A percentile compares a stretch with the other conserved stretches of the same genome.
These are phyloP conservation scores for Drosophila maculinotata DNA, from an alignment of 2,888 invertebrate genomes.

Conservation along the genomic window DNA sequence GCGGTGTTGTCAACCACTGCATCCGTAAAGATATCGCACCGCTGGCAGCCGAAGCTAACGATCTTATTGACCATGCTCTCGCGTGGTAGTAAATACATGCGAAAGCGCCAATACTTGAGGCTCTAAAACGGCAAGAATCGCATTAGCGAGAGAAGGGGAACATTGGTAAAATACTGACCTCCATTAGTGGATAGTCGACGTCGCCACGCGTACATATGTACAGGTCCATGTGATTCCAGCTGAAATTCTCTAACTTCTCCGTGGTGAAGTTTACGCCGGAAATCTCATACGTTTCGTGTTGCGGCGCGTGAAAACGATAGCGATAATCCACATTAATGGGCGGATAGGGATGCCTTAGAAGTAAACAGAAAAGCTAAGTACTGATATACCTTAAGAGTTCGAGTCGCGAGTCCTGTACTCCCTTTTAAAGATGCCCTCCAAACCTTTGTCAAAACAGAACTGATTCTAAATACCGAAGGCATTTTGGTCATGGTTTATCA, in stretches of 20 bases:
- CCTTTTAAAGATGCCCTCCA: too few relatives aligned
- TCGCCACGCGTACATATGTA: conserved; percentile 98
- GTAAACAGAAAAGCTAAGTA: neutral
- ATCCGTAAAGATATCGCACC: conserved; percentile 93
- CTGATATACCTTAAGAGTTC: too few relatives aligned
- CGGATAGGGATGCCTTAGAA: conserved; percentile 94
- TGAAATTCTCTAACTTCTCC: conserved; percentile 97
- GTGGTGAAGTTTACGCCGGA: conserved; percentile 97
- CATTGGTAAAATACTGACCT: conserved; percentile 86
- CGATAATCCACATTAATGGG: conserved; percentile 96
- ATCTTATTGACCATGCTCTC: conserved; percentile 92
- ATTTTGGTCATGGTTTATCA: too few relatives aligned
- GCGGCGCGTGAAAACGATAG: conserved; percentile 96
- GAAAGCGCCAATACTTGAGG: conserved; percentile 95
- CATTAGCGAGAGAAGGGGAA: neutral
- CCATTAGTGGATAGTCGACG: conserved; percentile 94
- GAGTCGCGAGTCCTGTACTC: too few relatives aligned
- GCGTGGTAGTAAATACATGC: conserved; percentile 94
- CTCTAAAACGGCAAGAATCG: conserved; percentile 86
- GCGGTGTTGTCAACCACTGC: conserved; percentile 86
- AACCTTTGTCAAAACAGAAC: too few relatives aligned
- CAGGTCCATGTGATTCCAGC: conserved; percentile 99
- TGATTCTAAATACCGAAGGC: too few relatives aligned
- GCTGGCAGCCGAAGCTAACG: conserved; percentile 89
- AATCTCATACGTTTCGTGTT: conserved; percentile 96